A percentile compares a stretch with the other conserved stretches of the same genome.
These are phyloP conservation scores for Crypturellus undulatus DNA, from an alignment of 2,113 vertebrate species.

Conservation along the genomic window DNA sequence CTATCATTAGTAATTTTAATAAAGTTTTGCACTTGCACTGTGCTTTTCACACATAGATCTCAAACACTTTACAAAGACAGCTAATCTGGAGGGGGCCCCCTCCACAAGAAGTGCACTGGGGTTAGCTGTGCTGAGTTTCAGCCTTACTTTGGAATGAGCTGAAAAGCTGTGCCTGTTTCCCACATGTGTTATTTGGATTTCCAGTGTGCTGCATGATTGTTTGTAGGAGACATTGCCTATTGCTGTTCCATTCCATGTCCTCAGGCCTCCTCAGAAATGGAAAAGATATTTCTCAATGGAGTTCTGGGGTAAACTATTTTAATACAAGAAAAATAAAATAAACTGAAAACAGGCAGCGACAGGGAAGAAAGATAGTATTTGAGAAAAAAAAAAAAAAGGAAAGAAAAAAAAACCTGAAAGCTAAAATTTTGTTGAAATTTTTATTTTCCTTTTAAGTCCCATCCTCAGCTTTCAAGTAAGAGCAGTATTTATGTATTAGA, in stretches of 20 bases:
- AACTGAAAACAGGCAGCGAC: not conserved
- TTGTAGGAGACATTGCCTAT: not conserved
- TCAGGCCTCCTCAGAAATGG: not conserved
- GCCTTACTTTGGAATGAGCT: not conserved
- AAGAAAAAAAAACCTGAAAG: not conserved
- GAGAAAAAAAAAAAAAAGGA: not conserved
- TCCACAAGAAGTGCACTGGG: not conserved
- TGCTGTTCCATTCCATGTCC: not conserved
- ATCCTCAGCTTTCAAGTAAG: not conserved
- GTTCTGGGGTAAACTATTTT: not conserved
- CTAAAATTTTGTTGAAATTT: not conserved
- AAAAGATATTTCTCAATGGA: slow-evolving; percentile 21
- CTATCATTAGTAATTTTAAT: not conserved
- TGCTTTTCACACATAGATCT: not conserved
- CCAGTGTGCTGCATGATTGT: not conserved
- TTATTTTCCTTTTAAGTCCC: not conserved
- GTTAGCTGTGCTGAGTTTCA: not conserved
- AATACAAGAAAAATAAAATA: not conserved
- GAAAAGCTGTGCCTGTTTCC: not conserved
- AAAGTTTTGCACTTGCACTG: not conserved
- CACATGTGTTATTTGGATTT: not conserved
- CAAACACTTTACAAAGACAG: not conserved
- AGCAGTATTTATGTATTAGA: not conserved
- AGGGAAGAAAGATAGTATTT: not conserved
- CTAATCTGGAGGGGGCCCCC: not conserved